Conservation (phyloP, 2,113 vertebrate species). For the Cryptomyrus ogoouensis region DNA sequence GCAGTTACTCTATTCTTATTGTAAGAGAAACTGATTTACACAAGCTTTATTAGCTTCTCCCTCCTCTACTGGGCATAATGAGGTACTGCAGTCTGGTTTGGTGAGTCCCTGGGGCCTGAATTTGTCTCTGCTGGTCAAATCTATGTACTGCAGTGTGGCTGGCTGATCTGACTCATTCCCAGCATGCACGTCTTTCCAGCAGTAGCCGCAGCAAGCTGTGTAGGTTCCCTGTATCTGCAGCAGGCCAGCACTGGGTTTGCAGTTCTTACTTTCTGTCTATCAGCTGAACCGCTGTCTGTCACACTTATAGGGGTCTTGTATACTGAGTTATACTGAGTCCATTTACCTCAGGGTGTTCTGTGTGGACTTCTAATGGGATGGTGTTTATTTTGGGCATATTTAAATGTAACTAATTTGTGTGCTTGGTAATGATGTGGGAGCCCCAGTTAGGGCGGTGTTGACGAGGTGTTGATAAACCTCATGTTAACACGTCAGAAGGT, state of each 20-base stretch:
- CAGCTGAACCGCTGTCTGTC: neutral
- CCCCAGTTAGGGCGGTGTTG: conserved; percentile 67
- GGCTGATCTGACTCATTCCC: neutral
- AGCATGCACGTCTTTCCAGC: neutral
- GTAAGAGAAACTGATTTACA: neutral
- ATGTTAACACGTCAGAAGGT: conserved; percentile 63
- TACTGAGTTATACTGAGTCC: neutral
- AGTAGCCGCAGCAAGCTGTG: neutral
- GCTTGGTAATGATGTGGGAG: conserved; percentile 68
- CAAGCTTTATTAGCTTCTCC: conserved; percentile 34
- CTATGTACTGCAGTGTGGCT: neutral
- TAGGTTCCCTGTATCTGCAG: neutral
- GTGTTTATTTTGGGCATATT: conserved; percentile 67
- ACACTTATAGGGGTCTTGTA: too few species aligned
- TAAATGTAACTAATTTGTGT: conserved; percentile 68
- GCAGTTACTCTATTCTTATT: conserved; percentile 19
- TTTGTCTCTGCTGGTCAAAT: neutral
- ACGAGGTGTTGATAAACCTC: conserved; percentile 68
- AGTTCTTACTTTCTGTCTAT: neutral
- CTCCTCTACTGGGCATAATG: conserved; percentile 51
- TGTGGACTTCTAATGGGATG: conserved; percentile 7
- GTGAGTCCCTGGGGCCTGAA: neutral
- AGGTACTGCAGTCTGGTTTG: conserved; percentile 27
- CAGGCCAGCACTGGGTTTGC: neutral
- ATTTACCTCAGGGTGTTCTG: neutral